A percentile compares a stretch with the other conserved stretches of the same genome.
Evolutionary conservation across 1,140 invertebrate species (phyloP).

Genomic region (Pararge aegeria): DNA sequence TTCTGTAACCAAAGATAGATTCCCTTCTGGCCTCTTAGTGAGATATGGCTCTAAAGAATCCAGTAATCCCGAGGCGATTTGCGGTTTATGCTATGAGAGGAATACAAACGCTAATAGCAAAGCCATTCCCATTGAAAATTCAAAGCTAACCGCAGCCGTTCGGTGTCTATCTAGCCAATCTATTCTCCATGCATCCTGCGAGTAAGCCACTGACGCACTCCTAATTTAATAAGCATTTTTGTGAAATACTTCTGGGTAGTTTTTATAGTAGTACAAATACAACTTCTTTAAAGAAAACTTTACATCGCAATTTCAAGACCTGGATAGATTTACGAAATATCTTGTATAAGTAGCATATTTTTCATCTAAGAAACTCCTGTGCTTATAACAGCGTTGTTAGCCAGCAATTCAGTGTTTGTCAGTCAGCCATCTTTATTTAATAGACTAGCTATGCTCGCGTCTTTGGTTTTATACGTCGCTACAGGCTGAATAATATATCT

Average conservation of each 20-base stretch:
- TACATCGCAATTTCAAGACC: too few species aligned
- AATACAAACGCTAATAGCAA: conserved; percentile 52
- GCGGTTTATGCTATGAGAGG: conserved; percentile 47
- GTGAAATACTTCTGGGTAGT: neutral
- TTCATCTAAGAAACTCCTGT: too few species aligned
- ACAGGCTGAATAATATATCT: too few species aligned
- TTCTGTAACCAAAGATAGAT: neutral
- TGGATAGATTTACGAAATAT: too few species aligned
- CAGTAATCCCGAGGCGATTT: conserved; percentile 47
- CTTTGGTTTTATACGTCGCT: too few species aligned
- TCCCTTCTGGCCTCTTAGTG: neutral
- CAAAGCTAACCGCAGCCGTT: conserved; percentile 57
- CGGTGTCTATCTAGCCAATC: conserved; percentile 31
- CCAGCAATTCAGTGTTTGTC: too few species aligned
- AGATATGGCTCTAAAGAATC: conserved; percentile 42
- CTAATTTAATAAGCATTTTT: neutral
- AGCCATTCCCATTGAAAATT: conserved; percentile 55
- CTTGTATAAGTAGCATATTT: too few species aligned
- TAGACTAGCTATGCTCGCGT: too few species aligned
- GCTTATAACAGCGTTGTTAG: too few species aligned
- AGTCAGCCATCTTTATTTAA: too few species aligned
- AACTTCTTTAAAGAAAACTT: too few species aligned
- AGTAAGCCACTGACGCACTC: conserved; percentile 1
- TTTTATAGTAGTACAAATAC: neutral
- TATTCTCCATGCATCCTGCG: conserved; percentile 15